Percentiles rank a stretch among this genome's conserved stretches.
phyloP scores from a whole-genome alignment of 2,888 invertebrate species.

The Dynastes grantii region DNA sequence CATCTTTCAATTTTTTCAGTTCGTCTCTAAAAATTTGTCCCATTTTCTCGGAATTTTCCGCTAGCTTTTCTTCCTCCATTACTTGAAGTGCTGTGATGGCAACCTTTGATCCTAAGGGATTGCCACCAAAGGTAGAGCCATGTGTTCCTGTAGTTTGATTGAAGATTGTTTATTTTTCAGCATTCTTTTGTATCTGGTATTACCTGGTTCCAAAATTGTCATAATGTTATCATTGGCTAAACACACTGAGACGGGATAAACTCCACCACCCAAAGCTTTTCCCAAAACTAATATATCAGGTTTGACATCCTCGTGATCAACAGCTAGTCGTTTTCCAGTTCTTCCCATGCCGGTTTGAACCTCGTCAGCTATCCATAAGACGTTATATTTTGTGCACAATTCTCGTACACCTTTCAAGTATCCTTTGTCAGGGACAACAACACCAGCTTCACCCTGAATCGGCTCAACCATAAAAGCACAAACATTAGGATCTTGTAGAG shows the following conservation, averaged over 20 bases:
- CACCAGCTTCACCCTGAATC: conserved; percentile 91
- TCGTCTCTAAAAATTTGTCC: conserved; percentile 79
- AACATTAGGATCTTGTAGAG: conserved; percentile 77
- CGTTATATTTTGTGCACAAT: conserved; percentile 84
- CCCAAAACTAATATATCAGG: conserved; percentile 87
- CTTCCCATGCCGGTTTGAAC: conserved; percentile 89
- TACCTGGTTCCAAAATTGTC: conserved; percentile 79
- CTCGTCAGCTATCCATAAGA: conserved; percentile 89
- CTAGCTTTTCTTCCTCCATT: conserved; percentile 82
- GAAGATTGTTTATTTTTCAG: background rate
- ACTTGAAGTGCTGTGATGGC: conserved; percentile 84
- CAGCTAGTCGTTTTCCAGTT: conserved; percentile 83
- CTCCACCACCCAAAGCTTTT: conserved; percentile 88
- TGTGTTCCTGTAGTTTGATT: conserved; percentile 72
- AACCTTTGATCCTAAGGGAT: conserved; percentile 84
- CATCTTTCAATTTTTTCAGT: conserved; percentile 73
- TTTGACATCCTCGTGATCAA: conserved; percentile 82
- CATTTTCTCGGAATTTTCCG: conserved; percentile 81
- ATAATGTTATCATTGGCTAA: conserved; percentile 83
- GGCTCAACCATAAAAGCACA: conserved; percentile 92
- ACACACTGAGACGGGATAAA: conserved; percentile 82
- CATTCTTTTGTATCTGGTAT: background rate
- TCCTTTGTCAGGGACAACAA: conserved; percentile 81
- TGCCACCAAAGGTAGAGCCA: conserved; percentile 90
- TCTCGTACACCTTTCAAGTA: conserved; percentile 81